Percentiles rank a stretch among this genome's conserved stretches.
Conservation (phyloP, 2,797 vertebrate species). For the Falco rusticolus region DNA sequence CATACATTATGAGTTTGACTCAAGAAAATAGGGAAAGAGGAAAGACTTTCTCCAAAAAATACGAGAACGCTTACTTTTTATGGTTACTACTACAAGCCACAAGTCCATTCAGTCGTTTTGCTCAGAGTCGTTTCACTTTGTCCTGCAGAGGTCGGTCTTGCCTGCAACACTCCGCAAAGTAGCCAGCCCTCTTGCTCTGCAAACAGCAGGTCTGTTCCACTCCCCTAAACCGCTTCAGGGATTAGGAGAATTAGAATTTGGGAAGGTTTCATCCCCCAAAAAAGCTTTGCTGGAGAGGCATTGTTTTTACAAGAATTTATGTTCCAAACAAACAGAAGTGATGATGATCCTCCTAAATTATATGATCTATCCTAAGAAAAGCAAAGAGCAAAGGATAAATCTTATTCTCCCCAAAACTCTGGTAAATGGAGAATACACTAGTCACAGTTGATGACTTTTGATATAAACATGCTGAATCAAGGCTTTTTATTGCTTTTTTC, state of each 20-base stretch:
- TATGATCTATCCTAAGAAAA: not conserved
- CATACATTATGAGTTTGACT: not conserved
- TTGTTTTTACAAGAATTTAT: not conserved
- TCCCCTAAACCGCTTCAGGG: not conserved
- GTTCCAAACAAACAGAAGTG: not conserved
- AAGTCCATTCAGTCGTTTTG: not conserved
- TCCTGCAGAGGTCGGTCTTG: conserved; percentile 78
- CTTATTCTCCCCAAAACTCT: not conserved
- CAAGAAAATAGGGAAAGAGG: not conserved
- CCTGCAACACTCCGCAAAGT: conserved; percentile 28
- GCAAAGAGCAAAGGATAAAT: not conserved
- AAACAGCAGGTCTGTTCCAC: not conserved
- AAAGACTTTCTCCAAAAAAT: not conserved
- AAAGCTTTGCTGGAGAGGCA: not conserved
- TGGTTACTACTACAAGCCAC: not conserved
- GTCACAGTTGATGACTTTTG: not conserved
- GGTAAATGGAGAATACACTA: not conserved
- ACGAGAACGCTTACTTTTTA: not conserved
- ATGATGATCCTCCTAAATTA: not conserved
- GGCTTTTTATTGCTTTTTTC: not conserved
- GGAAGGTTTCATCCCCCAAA: not conserved
- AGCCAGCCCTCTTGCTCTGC: not conserved
- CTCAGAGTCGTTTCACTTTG: not conserved
- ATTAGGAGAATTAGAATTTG: not conserved
- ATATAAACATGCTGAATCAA: not conserved